These are phyloP conservation scores for Epiblema foenella DNA, from an alignment of 2,888 invertebrate genomes.

Conservation along the genomic window DNA sequence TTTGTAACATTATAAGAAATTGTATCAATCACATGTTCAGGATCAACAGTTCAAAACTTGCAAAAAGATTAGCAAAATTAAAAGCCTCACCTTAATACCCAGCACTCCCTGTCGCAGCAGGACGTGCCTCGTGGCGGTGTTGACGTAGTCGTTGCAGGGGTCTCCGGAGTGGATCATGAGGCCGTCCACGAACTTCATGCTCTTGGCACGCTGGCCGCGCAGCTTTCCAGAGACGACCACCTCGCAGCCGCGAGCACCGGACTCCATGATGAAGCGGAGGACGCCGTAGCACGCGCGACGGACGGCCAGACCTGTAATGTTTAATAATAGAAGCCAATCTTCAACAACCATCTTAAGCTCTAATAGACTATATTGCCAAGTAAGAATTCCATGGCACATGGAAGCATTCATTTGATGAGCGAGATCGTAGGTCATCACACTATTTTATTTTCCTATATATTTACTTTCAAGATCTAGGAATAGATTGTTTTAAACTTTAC, in stretches of 20 bases:
- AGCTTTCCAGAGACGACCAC: slow-evolving; percentile 99
- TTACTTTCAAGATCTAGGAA: no score
- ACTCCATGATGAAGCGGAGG: slow-evolving; percentile 99
- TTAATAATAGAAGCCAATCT: not conserved
- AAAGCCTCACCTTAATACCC: slow-evolving; percentile 88
- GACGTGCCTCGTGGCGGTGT: slow-evolving; percentile 99
- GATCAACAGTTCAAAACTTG: no score
- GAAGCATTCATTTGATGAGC: no score
- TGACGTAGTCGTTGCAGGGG: slow-evolving; percentile 99
- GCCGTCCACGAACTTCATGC: slow-evolving; percentile 99
- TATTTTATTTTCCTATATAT: no score
- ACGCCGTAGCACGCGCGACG: slow-evolving; percentile 99
- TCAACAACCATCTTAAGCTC: no score
- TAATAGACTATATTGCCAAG: no score
- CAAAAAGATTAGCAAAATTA: no score
- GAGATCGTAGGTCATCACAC: no score
- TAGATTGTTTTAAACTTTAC: no score
- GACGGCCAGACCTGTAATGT: slow-evolving; percentile 85
- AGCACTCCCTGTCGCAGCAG: slow-evolving; percentile 95
- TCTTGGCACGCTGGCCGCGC: slow-evolving; percentile 99
- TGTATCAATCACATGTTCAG: no score
- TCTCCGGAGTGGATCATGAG: slow-evolving; percentile 99
- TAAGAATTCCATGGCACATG: no score
- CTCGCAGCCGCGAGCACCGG: slow-evolving; percentile 98
- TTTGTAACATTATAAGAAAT: no score